Evolutionary conservation across 2,888 invertebrate genomes (phyloP).

Genomic region (Nomada ruficornis): DNA sequence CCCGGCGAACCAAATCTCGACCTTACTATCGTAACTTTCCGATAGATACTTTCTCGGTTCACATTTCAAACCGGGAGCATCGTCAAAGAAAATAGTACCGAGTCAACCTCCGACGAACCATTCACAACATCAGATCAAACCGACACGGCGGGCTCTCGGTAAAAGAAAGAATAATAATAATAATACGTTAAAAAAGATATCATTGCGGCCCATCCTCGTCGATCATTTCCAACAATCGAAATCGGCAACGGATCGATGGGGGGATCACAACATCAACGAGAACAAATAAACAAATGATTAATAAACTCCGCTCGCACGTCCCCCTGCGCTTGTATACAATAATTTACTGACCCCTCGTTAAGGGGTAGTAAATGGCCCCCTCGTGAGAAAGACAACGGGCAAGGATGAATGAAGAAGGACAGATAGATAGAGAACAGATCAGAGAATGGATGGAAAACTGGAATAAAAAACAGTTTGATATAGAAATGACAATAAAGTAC

Average conservation of each 20-base stretch:
- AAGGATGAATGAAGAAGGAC: conserved; percentile 29
- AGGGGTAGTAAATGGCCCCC: conserved; percentile 8
- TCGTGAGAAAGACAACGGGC: conserved; percentile 15
- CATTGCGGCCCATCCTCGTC: conserved; percentile 21
- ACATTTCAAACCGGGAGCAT: too few species aligned
- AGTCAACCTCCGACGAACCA: conserved; percentile 54
- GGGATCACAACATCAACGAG: conserved; percentile 36
- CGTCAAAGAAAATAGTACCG: conserved; percentile 43
- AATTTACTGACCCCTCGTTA: conserved; percentile 35
- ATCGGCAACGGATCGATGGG: conserved; percentile 31
- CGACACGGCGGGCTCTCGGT: conserved; percentile 62
- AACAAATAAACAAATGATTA: conserved; percentile 14
- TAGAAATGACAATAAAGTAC: conserved; percentile 44
- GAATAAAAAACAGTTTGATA: conserved; percentile 2
- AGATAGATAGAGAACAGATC: conserved; percentile 31
- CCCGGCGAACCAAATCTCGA: neutral
- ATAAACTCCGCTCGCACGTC: conserved; percentile 50
- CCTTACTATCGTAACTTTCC: neutral
- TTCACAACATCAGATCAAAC: conserved; percentile 69
- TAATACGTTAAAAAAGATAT: neutral
- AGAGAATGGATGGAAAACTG: conserved; percentile 14
- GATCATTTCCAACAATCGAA: conserved; percentile 42
- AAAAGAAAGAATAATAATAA: neutral
- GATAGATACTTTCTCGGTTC: neutral
- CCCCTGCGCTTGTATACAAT: conserved; percentile 49